Base-by-base conservation (phyloP, 2,888 invertebrate species). In the Ethmia dodecea region DNA sequence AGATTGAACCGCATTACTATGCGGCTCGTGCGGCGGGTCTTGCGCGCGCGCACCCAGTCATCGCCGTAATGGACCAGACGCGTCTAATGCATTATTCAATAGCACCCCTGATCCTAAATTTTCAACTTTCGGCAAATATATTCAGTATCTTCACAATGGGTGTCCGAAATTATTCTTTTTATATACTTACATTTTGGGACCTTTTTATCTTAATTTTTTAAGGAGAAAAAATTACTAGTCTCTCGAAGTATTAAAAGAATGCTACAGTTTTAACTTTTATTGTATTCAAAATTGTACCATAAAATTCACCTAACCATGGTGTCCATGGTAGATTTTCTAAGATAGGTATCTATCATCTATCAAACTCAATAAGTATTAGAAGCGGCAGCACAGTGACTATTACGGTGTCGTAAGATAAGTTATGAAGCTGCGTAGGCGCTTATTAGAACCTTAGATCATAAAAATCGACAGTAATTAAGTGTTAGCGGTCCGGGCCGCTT, bases 1-100 rank as follows among this genome's bases (percentile, higher is more conserved):
- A 66, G 68, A 71, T 74, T 65, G 63, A 48, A 43, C 46, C 47
- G 53, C 71, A 78, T 84, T 79, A 76, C 64, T 66, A 84, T 84
- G 79, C 84, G 72, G 81, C 80, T 74, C 84, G 84, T 83, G 83
- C 81, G 68, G 59, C 60, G 65, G 38, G 50, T 36, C 47, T 64
- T 58, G 66, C 70, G 70, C 68, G 59, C 51, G 62, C 66, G 67
- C 65, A n/a, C 6, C 22, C 9, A 22, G 11, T 26, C 26, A 26
- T 26, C 52, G 55, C 72, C 68, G 76, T 79, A 73, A 80, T 77
- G 73, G 72, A 56, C 68, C 66, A 60, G 59, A 55, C 60, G 56
- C 54, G 42, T 47, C 65, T 66, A 49, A 81, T 84, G 60, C 62
- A 81, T 84, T 73, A 84, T 84, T 75, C 81, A 84, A 65, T 50